Evolutionary conservation across 2,797 vertebrate genomes (phyloP), one percentile per base, ranked within the genome.

Genomic region (Rhadinocentrus ornatus): DNA sequence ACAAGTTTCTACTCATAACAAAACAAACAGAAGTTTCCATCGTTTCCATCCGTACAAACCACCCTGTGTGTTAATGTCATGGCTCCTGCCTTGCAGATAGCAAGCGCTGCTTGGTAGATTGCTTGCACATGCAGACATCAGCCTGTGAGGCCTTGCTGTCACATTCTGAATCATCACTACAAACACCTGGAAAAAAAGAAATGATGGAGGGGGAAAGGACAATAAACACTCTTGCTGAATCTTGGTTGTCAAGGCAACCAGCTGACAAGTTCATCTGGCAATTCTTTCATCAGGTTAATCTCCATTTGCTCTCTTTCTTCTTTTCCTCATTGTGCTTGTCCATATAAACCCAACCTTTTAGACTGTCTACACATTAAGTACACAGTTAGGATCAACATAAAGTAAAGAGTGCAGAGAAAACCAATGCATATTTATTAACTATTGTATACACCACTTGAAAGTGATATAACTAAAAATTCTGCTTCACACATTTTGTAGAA

Each of bases 121-220:
- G 76, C 83, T 88, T 80, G 70, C 68, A 83, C 73, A 83, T 55
- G 54, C 32, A 60, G 54, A 70, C 65, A 66, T 81, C 66, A 82
- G 64, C 73, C 60, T 44, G 39, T 9, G 9, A 62, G 65, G 53
- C 50, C 41, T 64, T 39, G 34, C 60, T 75, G 80, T 85, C 75
- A 82, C 78, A 73, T 85, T 69, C 80, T 55, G 69, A 67, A 70
- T 71, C 66, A 67, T 73, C 46, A 7, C 66, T 41, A 34, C 16
- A 71, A 84, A 80, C 57, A 61, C n/a, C 55, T 73, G 39, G 22
- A 59, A 65, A 54, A 57, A 20, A 46, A 56, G 32, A 61, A 2
- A 2, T 10, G 26, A 44, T 3, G 8, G 20, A 22, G 53, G 12
- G 26, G 24, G 39, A 52, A 62, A 41, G 26, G 59, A 64, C 68